Conservation (phyloP, 2,797 vertebrate genomes). For the Huso huso region DNA sequence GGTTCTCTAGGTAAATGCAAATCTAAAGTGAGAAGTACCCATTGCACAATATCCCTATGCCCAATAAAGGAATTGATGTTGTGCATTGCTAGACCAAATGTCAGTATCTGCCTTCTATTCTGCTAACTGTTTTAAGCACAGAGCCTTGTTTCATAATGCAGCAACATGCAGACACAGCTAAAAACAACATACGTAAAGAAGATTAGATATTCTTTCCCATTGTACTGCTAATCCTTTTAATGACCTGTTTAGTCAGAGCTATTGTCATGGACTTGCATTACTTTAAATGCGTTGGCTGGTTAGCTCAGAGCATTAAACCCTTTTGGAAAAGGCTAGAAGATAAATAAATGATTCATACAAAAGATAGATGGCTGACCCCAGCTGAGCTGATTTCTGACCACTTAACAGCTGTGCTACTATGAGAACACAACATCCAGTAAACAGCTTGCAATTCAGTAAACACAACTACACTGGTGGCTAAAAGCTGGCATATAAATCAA, state of each 20-base stretch:
- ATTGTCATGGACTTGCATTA: slow-evolving; percentile 27
- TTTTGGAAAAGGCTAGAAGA: slow-evolving; percentile 5
- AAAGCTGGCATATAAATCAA: too few species aligned
- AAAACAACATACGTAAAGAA: slow-evolving; percentile 10
- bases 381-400: slow-evolving; percentile 6
- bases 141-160: slow-evolving; percentile 2
- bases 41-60: too few species aligned
- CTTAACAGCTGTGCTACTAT: not conserved
- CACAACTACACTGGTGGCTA: too few species aligned
- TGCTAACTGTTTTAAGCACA: too few species aligned
- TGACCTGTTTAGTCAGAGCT: slow-evolving; percentile 23
- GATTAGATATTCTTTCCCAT: slow-evolving; percentile 26
- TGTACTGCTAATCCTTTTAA: slow-evolving; percentile 43
- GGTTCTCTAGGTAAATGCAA: too few species aligned
- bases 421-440: too few species aligned
- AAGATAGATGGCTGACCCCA: slow-evolving; percentile 6
- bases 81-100: too few species aligned
- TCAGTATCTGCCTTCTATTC: too few species aligned
- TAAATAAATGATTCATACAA: slow-evolving; percentile 15
- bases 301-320: slow-evolving; percentile 43
- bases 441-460: too few species aligned
- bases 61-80: too few species aligned
- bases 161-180: slow-evolving; percentile 18
- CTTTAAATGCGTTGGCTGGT: slow-evolving; percentile 37
- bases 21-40: too few species aligned